Conservation (phyloP, 2,797 vertebrate species). For the Xyrichtys novacula region DNA sequence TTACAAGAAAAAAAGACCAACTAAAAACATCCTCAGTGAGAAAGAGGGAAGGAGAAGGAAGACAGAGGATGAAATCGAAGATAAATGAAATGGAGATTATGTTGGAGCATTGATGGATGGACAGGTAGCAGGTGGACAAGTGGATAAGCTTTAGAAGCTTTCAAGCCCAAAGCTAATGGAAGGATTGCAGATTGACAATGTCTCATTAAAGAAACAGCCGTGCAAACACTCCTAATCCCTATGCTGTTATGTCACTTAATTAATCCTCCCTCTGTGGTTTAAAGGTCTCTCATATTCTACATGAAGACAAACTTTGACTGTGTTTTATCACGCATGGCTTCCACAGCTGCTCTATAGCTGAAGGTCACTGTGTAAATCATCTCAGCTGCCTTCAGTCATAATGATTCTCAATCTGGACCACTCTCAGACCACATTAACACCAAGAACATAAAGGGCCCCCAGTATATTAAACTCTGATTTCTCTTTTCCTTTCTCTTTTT, state of each 20-base stretch:
- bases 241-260: constrained; percentile 35
- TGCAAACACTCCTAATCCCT: constrained; percentile 37
- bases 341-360: neutral
- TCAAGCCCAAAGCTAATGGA: constrained; percentile 46
- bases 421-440: neutral
- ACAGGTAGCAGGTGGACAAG: constrained; percentile 57
- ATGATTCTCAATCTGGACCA: neutral
- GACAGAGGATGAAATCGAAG: neutral
- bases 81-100: constrained; percentile 11
- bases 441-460: neutral
- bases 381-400: neutral
- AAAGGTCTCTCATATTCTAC: constrained; percentile 38
- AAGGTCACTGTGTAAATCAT: neutral
- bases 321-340: constrained; percentile 23
- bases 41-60: constrained; percentile 23
- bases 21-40: constrained; percentile 12
- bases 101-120: constrained; percentile 1
- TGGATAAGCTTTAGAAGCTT: constrained; percentile 41
- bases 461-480: neutral
- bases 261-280: constrained; percentile 64
- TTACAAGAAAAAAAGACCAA: too few relatives aligned
- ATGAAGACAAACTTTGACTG: constrained; percentile 27
- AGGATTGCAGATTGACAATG: constrained; percentile 4
- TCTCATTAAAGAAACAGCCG: constrained; percentile 27
- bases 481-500: neutral